Percentiles rank a stretch among this genome's conserved stretches.
These are phyloP conservation scores for Vidua chalybeata DNA, from an alignment of 2,113 vertebrate genomes.

Conservation along the genomic window DNA sequence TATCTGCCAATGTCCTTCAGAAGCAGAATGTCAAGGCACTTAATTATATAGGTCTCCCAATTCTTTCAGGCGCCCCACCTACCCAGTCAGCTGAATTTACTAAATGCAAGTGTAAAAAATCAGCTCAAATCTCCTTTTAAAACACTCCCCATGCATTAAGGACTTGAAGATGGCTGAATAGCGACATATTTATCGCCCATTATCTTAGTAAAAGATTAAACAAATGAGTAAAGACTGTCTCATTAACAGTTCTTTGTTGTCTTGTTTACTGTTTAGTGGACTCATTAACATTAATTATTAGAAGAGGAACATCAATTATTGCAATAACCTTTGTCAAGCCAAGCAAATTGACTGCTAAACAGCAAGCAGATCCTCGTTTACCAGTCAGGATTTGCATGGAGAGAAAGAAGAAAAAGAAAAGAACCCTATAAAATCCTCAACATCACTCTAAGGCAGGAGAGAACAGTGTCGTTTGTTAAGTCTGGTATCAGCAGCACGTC, in stretches of 20 bases:
- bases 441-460: neutral
- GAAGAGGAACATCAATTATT: slow-evolving; percentile 43
- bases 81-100: slow-evolving; percentile 19
- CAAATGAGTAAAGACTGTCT: slow-evolving; percentile 60
- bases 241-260: slow-evolving; percentile 63
- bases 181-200: neutral
- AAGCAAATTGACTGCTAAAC: slow-evolving; percentile 35
- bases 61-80: slow-evolving; percentile 49
- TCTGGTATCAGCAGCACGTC: neutral
- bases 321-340: slow-evolving; percentile 46
- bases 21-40: slow-evolving; percentile 77
- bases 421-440: neutral
- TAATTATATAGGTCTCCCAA: slow-evolving; percentile 67
- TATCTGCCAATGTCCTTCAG: slow-evolving; percentile 81
- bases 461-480: neutral
- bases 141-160: neutral
- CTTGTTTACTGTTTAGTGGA: slow-evolving; percentile 50
- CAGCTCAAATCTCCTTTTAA: slow-evolving; percentile 20
- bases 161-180: slow-evolving; percentile 40
- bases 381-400: neutral
- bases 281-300: slow-evolving; percentile 63
- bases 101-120: slow-evolving; percentile 50
- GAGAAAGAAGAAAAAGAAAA: neutral
- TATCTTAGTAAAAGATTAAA: slow-evolving; percentile 61
- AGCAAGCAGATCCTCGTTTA: neutral